These are phyloP conservation scores for Caenorhabditis becei DNA, from an alignment of 2,888 invertebrate genomes.

Conservation along the genomic window DNA sequence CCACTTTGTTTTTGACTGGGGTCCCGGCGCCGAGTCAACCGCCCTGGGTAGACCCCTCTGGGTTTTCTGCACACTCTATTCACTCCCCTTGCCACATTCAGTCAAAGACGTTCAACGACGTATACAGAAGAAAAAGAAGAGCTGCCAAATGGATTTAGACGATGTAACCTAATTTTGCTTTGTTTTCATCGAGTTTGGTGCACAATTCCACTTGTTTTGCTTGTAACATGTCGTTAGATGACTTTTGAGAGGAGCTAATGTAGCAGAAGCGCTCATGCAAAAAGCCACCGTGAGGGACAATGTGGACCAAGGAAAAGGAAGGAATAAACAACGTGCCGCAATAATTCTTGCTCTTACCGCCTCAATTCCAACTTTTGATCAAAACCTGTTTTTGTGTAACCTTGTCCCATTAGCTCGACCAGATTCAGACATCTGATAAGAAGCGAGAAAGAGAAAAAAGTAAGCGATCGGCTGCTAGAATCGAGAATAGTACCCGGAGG, in stretches of 20 bases:
- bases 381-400: conserved; percentile 11
- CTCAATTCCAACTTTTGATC: no score
- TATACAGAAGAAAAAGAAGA: conserved; percentile 42
- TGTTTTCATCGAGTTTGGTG: conserved; percentile 61
- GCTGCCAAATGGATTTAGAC: conserved; percentile 59
- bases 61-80: conserved; percentile 3
- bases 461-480: conserved; percentile 25
- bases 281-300: conserved; percentile 31
- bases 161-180: conserved; percentile 60
- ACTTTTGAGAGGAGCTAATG: conserved; percentile 57
- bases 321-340: conserved; percentile 38
- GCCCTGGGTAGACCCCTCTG: background rate
- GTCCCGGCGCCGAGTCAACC: background rate
- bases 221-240: conserved; percentile 52
- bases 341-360: background rate
- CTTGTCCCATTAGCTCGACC: background rate
- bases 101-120: conserved; percentile 33
- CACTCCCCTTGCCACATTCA: conserved; percentile 17
- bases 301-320: conserved; percentile 2
- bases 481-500: conserved; percentile 19
- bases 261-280: conserved; percentile 46
- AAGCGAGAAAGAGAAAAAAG: conserved; percentile 25
- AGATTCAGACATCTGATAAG: conserved; percentile 34
- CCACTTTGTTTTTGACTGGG: conserved; percentile 25
- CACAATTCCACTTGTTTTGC: conserved; percentile 58